Conservation (phyloP, 2,888 invertebrate species). For the Thalpophila matura region DNA sequence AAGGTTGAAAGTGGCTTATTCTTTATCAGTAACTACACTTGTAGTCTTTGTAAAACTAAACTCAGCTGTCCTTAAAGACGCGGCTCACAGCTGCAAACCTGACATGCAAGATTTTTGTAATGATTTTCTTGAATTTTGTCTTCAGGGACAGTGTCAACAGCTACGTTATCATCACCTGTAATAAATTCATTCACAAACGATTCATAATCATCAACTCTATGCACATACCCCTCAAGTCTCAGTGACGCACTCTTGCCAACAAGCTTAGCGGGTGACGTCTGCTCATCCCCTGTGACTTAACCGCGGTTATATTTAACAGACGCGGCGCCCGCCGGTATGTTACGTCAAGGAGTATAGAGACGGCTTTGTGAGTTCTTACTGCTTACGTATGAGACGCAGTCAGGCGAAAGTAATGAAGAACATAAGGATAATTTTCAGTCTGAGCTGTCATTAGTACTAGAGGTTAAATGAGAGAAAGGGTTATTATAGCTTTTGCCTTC, state of each 20-base stretch:
- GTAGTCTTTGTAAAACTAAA: too few species aligned
- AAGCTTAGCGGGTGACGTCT: conserved; percentile 80
- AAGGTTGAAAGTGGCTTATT: too few species aligned
- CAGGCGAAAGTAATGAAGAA: conserved; percentile 13
- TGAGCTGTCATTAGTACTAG: neutral
- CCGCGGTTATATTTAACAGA: conserved; percentile 77
- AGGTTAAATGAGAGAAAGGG: neutral
- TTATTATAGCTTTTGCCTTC: too few species aligned
- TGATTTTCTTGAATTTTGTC: too few species aligned
- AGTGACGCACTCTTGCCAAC: conserved; percentile 76
- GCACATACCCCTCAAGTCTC: conserved; percentile 52
- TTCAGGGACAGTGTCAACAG: too few species aligned
- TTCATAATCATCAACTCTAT: conserved; percentile 69
- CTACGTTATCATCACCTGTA: too few species aligned
- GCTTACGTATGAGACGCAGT: conserved; percentile 13
- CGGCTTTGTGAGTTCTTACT: conserved; percentile 39
- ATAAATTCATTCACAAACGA: too few species aligned
- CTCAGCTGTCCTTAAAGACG: too few species aligned
- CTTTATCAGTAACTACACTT: too few species aligned
- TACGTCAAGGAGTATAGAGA: conserved; percentile 58
- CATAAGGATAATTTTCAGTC: neutral
- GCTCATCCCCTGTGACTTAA: conserved; percentile 75
- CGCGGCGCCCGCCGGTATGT: conserved; percentile 64
- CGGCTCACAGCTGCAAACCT: too few species aligned
- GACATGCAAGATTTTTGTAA: too few species aligned